Evolutionary conservation across 2,113 vertebrate species (phyloP).

Genomic region (Furnarius figulus): DNA sequence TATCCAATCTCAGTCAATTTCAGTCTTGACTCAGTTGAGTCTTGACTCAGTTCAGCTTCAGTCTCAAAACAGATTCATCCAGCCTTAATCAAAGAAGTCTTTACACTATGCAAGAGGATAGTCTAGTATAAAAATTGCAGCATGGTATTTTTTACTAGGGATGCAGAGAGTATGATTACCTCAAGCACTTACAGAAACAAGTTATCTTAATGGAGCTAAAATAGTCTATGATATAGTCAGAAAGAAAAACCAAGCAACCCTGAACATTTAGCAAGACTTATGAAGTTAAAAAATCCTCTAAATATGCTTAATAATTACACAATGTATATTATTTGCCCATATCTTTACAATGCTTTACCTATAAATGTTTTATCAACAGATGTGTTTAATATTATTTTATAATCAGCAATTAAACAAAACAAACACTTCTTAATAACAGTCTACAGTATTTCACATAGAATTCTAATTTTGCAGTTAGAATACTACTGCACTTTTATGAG

Average conservation of each 20-base stretch:
- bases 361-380: neutral
- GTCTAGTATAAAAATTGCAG: neutral
- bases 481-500: neutral
- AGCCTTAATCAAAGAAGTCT: neutral
- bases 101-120: neutral
- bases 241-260: neutral
- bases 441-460: neutral
- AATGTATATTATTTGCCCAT: neutral
- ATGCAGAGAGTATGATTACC: neutral
- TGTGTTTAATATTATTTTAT: constrained; percentile 41
- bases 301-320: neutral
- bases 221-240: neutral
- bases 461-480: neutral
- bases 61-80: neutral
- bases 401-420: constrained; percentile 16
- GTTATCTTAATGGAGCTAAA: neutral
- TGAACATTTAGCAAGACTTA: neutral
- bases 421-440: neutral
- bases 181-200: neutral
- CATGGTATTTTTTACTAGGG: rapidly evolving
- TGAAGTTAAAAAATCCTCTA: neutral
- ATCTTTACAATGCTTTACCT: neutral
- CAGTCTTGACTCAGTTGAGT: neutral
- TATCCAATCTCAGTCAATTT: neutral
- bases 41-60: neutral